A percentile compares a stretch with the other conserved stretches of the same genome.
These are phyloP conservation scores for Tylochromis polylepis DNA, from an alignment of 2,113 vertebrate species.

Conservation along the genomic window DNA sequence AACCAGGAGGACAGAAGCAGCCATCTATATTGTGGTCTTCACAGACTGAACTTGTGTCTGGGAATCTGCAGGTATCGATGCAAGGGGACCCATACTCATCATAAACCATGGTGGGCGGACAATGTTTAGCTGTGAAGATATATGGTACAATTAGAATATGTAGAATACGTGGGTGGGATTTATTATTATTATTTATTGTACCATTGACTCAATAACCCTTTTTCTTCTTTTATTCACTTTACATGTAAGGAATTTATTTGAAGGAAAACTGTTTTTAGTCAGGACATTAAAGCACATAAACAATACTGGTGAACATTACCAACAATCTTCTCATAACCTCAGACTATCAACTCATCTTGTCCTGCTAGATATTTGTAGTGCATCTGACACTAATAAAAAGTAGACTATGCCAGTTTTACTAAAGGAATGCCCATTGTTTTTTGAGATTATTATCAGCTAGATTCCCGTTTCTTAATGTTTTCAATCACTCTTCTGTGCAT, in stretches of 20 bases:
- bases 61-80: conserved; percentile 83
- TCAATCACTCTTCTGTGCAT: no score
- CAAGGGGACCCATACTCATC: conserved; percentile 88
- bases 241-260: not conserved
- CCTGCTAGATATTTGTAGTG: not conserved
- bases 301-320: not conserved
- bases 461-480: no score
- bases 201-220: not conserved
- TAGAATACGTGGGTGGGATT: not conserved
- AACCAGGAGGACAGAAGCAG: conserved; percentile 92
- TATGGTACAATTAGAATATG: not conserved
- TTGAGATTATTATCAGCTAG: not conserved
- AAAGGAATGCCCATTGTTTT: not conserved
- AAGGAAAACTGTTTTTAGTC: not conserved
- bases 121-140: conserved; percentile 75
- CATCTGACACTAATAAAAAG: not conserved
- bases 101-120: conserved; percentile 88
- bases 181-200: not conserved
- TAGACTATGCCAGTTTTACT: not conserved
- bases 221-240: not conserved
- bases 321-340: not conserved
- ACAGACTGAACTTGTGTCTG: conserved; percentile 82
- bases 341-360: not conserved
- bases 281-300: not conserved
- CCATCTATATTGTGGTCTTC: conserved; percentile 91